Conservation (phyloP, 2,797 vertebrate genomes). For the Furcifer pardalis region DNA sequence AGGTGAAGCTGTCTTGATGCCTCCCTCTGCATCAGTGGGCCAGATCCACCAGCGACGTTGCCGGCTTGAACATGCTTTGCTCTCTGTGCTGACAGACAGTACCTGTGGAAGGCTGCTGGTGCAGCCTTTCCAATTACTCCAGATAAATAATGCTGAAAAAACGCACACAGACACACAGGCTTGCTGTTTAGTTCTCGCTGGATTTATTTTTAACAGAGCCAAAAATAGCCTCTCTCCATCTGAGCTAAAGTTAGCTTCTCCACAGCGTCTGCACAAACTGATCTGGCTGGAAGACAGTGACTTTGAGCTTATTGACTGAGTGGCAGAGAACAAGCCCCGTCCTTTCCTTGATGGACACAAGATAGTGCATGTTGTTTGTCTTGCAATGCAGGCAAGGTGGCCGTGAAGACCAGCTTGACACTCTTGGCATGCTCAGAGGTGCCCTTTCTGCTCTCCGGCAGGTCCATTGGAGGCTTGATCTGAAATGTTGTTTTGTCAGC, state of each 20-base stretch:
- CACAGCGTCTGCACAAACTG: slow-evolving; percentile 49
- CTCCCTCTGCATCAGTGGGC: accelerated
- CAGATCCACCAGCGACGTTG: accelerated
- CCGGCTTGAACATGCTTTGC: neutral
- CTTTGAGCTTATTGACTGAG: neutral
- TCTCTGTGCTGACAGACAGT: neutral
- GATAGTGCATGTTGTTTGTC: neutral
- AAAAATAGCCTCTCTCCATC: slow-evolving; percentile 72
- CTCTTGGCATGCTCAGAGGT: neutral
- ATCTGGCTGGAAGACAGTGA: neutral
- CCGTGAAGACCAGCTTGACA: neutral
- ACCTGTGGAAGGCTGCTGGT: slow-evolving; percentile 25
- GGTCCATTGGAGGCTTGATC: neutral
- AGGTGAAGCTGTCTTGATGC: neutral
- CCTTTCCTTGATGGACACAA: neutral
- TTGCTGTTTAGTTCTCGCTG: slow-evolving; percentile 59
- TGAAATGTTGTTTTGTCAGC: neutral
- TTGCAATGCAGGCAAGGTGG: neutral
- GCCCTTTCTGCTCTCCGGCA: neutral
- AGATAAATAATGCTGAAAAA: slow-evolving; percentile 71
- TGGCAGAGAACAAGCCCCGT: neutral
- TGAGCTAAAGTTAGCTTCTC: slow-evolving; percentile 64
- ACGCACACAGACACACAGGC: neutral
- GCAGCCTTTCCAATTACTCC: slow-evolving; percentile 68
- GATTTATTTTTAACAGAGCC: slow-evolving; percentile 77